These are phyloP conservation scores for Antechinus flavipes DNA, from an alignment of 2,113 vertebrate genomes.

Conservation along the genomic window DNA sequence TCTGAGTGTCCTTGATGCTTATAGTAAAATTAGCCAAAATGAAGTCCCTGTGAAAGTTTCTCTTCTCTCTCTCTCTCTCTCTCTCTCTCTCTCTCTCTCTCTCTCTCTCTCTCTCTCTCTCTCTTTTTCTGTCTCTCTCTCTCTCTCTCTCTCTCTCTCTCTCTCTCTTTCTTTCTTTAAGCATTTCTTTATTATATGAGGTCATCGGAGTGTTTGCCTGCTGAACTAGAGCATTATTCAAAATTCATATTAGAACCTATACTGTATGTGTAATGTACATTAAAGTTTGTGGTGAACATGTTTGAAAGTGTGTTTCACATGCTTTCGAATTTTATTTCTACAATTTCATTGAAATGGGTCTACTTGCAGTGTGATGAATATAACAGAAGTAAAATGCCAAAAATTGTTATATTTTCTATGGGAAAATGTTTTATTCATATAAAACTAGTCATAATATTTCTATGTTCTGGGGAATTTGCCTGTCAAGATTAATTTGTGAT, in stretches of 20 bases:
- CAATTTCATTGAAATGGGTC: constrained; percentile 24
- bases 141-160: too few species aligned
- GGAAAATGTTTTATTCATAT: constrained; percentile 62
- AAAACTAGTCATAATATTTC: constrained; percentile 54
- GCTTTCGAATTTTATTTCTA: constrained; percentile 30
- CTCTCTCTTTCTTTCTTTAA: too few species aligned
- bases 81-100: too few species aligned
- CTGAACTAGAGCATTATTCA: constrained; percentile 34
- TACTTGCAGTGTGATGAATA: neutral
- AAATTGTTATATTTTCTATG: constrained; percentile 36
- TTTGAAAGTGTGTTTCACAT: neutral
- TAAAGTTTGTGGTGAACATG: neutral
- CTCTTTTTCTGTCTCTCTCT: too few species aligned
- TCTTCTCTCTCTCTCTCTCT: neutral
- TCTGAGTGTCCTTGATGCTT: constrained; percentile 61
- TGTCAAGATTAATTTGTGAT: constrained; percentile 64
- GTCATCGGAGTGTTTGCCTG: neutral
- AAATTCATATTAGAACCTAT: constrained; percentile 10
- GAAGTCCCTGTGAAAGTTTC: constrained; percentile 13
- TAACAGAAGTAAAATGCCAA: constrained; percentile 34
- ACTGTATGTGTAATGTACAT: neutral
- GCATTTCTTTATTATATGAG: constrained; percentile 36
- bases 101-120: too few species aligned
- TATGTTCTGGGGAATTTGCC: constrained; percentile 61
- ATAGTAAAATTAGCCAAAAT: constrained; percentile 58